Percentiles rank a stretch among this genome's conserved stretches.
These are phyloP conservation scores for Ibidorhyncha struthersii DNA, from an alignment of 2,113 vertebrate species.

Conservation along the genomic window DNA sequence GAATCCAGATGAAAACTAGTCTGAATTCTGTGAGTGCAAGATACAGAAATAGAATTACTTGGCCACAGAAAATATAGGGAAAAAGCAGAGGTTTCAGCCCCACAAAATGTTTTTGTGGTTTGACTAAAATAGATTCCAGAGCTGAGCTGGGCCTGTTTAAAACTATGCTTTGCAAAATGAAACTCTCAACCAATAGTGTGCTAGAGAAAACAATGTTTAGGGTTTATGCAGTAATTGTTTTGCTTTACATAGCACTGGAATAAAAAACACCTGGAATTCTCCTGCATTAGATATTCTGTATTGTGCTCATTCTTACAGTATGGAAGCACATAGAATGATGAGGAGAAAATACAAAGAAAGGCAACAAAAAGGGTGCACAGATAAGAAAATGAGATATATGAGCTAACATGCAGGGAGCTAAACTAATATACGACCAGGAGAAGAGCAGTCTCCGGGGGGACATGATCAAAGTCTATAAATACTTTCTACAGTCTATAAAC, in stretches of 20 bases:
- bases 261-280: not conserved
- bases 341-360: not conserved
- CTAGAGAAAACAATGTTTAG: not conserved
- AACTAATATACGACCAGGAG: not conserved
- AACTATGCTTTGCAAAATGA: not conserved
- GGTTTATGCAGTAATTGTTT: not conserved
- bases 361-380: not conserved
- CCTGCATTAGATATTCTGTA: not conserved
- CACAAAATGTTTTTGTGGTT: not conserved
- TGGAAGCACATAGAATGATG: not conserved
- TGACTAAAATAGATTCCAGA: not conserved
- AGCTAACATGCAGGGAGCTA: not conserved
- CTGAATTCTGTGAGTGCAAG: not conserved
- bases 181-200: not conserved
- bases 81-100: not conserved
- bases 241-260: not conserved
- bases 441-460: not conserved
- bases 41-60: not conserved
- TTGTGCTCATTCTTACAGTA: not conserved
- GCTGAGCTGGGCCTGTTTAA: not conserved
- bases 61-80: not conserved
- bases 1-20: not conserved
- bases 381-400: slow-evolving; percentile 24
- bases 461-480: slow-evolving; percentile 55
- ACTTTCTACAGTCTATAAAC: slow-evolving; percentile 50